Base-by-base conservation (phyloP, 1,140 invertebrate species). In the Brachionus rubens region DNA sequence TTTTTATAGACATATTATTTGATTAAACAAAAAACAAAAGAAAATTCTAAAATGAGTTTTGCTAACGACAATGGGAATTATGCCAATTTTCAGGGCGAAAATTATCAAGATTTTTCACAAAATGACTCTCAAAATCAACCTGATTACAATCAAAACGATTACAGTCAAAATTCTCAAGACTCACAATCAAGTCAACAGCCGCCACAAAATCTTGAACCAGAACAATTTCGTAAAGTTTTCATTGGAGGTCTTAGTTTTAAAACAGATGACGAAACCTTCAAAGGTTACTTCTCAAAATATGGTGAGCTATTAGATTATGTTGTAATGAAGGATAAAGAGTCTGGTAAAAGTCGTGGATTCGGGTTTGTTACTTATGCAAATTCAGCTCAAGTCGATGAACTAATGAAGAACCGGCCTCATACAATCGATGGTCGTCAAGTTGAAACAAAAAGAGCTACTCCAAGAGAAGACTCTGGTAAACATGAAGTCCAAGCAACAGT, bases 391-490 rank as follows among this genome's bases (percentile, higher is more conserved):
- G 92, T 98, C 33, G 94, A 98, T 87, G 91, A 92, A 84, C 94
- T 94, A 1, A 95, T 98, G 86, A 89, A 88, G 80, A 90, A 91
- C 68, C 88, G 95, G 79, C 91, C 91, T 0, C 91, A 92, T 80
- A 88, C 87, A 80, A 89, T 92, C 65, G 91, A 92, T 83, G 89
- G 89, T 3, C 86, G 94, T 79, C 91, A 93, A 75, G 95, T 99
- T 0, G 96, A 99, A 85, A 92, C 96, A 0, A 99, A 99, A 82
- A 85, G 96, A 79, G 96, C 96, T 6, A 92, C 98, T 47, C 96
- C 96, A 0, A 88, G 94, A 80, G 79, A 94, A 89, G 92, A 96
- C 82, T 92, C 92, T 79, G 91, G 90, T 67, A 89, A 90, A 79
- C 92, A 91, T 0, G 94, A 96, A 83, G 90, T 92, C 33, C 93